Evolutionary conservation across 2,888 invertebrate species (phyloP), one percentile per base, ranked within the genome.

Genomic region (Leucophora obtusa): DNA sequence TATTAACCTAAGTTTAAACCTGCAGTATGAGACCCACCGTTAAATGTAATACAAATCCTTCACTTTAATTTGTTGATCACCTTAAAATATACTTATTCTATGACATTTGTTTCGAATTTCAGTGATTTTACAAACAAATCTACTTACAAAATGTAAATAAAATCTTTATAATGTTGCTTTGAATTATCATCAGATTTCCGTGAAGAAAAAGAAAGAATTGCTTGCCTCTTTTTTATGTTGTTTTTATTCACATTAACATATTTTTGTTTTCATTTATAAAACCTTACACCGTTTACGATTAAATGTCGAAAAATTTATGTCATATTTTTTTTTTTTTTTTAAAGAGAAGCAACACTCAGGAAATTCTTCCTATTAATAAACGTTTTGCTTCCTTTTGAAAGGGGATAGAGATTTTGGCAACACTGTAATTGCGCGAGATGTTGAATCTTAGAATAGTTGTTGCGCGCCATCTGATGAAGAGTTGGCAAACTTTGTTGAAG

Each of bases 101-200:
- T 18, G 24, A 38, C 38, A 14, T 38, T 9, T 56, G 21, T 56
- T 66, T 56, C 38, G 53, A 35, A 54, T 65, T 38, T 65, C 65
- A 38, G 38, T 21, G 53, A 38, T 53, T 54, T 43, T 56, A 43
- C 43, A 14, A 6, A 28, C 4, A 56, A 43, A 56, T 33, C 54
- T 38, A 43, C 53, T 66, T 66, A 17, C 56, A 66, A 43, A 53
- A 35, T 28, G 18, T 53, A 35, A 35, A 50, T 21, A 24, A 66
- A 56, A 43, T 24, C 56, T 43, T 43, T 56, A 21, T 66, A 66
- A 43, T 66, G 66, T 66, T 66, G 66, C 66, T 66, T 54, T 66
- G 65, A 50, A 63, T 73, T 65, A 47, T 73, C 43, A 56, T 66
- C 66, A 66, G 38, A 66, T 66, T 53, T 65, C 53, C 50, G 33